Conservation (phyloP, 1,140 invertebrate genomes). For the Bombus balteatus region DNA sequence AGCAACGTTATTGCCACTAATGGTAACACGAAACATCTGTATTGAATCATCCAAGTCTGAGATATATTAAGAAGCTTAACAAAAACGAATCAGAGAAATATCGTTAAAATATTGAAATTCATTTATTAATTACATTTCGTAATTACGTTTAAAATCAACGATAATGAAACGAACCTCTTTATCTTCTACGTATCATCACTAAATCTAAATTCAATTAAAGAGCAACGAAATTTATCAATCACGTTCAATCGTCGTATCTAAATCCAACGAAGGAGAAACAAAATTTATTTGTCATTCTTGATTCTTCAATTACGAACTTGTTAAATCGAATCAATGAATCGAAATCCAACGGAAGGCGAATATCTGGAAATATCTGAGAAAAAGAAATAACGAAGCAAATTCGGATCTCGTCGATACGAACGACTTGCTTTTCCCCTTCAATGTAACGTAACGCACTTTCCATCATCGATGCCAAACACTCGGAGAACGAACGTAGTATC, state of each 20-base stretch:
- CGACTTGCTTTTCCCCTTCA: too few relatives aligned
- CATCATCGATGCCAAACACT: background rate
- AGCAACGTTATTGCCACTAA: background rate
- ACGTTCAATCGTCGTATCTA: too few relatives aligned
- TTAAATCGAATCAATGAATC: background rate
- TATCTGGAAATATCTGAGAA: too few relatives aligned
- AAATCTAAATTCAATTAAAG: background rate
- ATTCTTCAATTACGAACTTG: background rate
- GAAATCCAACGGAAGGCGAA: too few relatives aligned
- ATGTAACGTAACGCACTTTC: background rate
- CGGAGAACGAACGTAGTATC: background rate
- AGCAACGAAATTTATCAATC: background rate
- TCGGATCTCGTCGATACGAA: background rate
- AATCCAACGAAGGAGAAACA: background rate
- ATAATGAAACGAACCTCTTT: background rate
- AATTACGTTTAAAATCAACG: background rate
- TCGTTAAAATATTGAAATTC: background rate
- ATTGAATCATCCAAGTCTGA: accelerated
- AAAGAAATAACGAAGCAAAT: background rate
- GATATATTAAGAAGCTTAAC: background rate
- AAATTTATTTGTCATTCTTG: background rate
- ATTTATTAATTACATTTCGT: background rate
- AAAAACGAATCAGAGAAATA: background rate
- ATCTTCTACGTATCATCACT: background rate
- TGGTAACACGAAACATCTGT: background rate